Evolutionary conservation across 2,797 vertebrate species (phyloP), one percentile per base, ranked within the genome.

Genomic region (Pipistrellus nathusii): DNA sequence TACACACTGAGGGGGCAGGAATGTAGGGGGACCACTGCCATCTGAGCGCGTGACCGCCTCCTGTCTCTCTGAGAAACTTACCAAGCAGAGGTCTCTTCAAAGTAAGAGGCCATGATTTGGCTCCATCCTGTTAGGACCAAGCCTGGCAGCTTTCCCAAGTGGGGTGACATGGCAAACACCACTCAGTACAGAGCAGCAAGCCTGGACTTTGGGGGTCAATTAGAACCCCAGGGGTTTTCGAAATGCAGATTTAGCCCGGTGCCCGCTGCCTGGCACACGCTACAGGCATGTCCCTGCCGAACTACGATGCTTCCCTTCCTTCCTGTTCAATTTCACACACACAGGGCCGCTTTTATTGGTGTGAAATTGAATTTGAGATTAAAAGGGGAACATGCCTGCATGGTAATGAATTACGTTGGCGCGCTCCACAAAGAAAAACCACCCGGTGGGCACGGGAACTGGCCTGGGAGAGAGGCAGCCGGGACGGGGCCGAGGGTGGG

Each of bases 321-420:
- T 92, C 68, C 91, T 94, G 76, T 86, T 97, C 62, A 87, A 55
- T 93, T 94, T 95, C 83, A 96, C 85, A 91, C 77, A 77, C 59
- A 90, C n/a, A 4, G 82, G 53, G 41, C 76, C 68, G 15, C 93
- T 97, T 96, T 96, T 95, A 97, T 90, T 97, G 94, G 89, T 87
- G 95, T 73, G 77, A 97, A 98, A 98, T 76, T 88, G 94, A 88
- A 91, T 97, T 97, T 95, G 94, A 96, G 96, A 88, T 96, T 91
- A 95, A 97, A 97, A 97, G 96, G 92, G 86, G 96, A 96, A 88
- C 82, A 93, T 30, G 13, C 32, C 81, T 94, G 95, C 72, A 96
- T n/a, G 64, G 44, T 66, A 95, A 96, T 94, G 89, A 76, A 78
- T 87, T 78, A 62, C 35, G 64, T 95, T 97, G 96, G 95, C 59